Percentiles rank a stretch among this genome's conserved stretches.
phyloP scores from a whole-genome alignment of 2,113 vertebrate species.

The Asarcornis scutulata region DNA sequence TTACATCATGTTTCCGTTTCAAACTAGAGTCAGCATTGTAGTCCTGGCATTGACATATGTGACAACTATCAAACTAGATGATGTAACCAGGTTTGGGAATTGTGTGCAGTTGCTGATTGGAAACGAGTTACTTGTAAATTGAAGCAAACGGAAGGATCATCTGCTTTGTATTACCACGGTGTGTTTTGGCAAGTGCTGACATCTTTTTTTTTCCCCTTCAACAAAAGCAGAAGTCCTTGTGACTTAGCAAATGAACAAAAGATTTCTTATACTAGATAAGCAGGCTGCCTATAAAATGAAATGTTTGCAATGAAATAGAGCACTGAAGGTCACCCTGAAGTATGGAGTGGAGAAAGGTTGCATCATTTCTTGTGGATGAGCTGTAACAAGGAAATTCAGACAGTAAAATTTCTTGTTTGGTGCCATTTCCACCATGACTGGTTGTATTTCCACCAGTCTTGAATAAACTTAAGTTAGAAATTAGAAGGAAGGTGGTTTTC shows the following conservation, averaged over 20 bases:
- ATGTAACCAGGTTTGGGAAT: constrained; percentile 39
- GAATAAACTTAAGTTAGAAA: not conserved
- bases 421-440: not conserved
- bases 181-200: constrained; percentile 15
- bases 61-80: constrained; percentile 20
- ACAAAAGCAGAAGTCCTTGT: constrained; percentile 38
- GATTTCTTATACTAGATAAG: constrained; percentile 2
- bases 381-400: not conserved
- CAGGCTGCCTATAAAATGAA: constrained; percentile 7
- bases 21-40: constrained; percentile 22
- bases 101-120: not conserved
- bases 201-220: not conserved
- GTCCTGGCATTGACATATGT: not conserved
- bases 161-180: constrained; percentile 27
- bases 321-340: constrained; percentile 31
- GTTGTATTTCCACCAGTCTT: not conserved
- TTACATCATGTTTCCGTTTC: constrained; percentile 47
- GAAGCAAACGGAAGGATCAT: constrained; percentile 21
- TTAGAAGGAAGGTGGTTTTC: not conserved
- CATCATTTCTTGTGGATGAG: not conserved
- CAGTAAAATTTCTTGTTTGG: not conserved
- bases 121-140: constrained; percentile 28
- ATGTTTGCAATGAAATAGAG: constrained; percentile 5
- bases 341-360: not conserved
- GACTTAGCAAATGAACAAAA: constrained; percentile 32